These are phyloP conservation scores for Tyria jacobaeae DNA, from an alignment of 2,888 invertebrate genomes.

Conservation along the genomic window DNA sequence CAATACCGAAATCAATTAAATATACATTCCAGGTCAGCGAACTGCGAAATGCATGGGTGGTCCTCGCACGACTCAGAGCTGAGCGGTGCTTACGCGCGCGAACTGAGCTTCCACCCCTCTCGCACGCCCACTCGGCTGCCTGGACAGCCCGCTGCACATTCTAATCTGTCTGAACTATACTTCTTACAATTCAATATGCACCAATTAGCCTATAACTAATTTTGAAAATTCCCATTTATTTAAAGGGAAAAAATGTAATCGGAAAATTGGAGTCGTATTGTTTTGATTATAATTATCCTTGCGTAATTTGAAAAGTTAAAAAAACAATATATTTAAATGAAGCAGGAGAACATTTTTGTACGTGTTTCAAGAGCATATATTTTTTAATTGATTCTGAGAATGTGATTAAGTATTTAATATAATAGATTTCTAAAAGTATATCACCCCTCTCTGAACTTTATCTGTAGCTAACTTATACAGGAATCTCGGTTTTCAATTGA, in stretches of 20 bases:
- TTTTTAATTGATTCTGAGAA: too few species aligned
- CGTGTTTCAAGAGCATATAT: too few species aligned
- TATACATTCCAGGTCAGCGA: slow-evolving; percentile 74
- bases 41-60: slow-evolving; percentile 73
- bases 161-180: slow-evolving; percentile 40
- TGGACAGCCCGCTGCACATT: slow-evolving; percentile 28
- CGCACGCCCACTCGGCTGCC: slow-evolving; percentile 13
- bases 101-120: slow-evolving; percentile 13
- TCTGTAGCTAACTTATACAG: too few species aligned
- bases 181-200: slow-evolving; percentile 23
- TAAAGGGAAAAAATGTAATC: not conserved
- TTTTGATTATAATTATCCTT: not conserved
- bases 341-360: too few species aligned
- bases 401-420: too few species aligned
- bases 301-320: too few species aligned
- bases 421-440: too few species aligned
- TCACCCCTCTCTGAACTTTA: too few species aligned
- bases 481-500: too few species aligned
- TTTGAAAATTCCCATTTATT: not conserved
- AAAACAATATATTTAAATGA: too few species aligned
- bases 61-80: slow-evolving; percentile 42
- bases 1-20: slow-evolving; percentile 78
- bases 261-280: not conserved
- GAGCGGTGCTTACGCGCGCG: slow-evolving; percentile 11
- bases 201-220: slow-evolving; percentile 26